Base-by-base conservation (phyloP, 2,113 vertebrate genomes). In the Notarius quadriscutis region DNA sequence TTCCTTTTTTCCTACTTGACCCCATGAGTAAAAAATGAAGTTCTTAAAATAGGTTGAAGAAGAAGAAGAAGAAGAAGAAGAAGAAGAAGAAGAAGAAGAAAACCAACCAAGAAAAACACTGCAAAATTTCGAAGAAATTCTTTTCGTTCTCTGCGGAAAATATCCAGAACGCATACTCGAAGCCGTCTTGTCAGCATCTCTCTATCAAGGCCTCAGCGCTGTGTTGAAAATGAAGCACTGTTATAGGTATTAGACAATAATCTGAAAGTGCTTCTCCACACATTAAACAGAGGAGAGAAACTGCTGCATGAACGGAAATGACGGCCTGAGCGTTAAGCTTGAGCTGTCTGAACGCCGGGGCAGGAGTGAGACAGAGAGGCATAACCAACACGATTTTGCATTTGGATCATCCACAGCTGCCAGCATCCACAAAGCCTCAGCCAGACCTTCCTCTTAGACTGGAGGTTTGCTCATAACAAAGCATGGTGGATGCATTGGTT, bases 401-500 rank as follows among this genome's bases (percentile, higher is more conserved):
- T 94, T 93, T 91, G 77, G 86, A 82, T 77, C 71, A 83, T 84
- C 87, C 81, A 30, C 81, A 84, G 86, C 81, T 65, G 86, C 58
- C 27, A 55, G 60, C 30, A 77, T 55, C 71, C 72, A 63, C 41
- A 34, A 78, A 91, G 91, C 92, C 92, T 92, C 93, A 93, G 93
- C 93, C 92, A 87, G 86, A 86, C 86, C 88, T 89, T 91, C 84
- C 92, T 91, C 89, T 91, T 87, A 83, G 91, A 91, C 92, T 92
- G 92, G 92, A 91, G 87, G 90, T 91, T 90, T 89, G 92, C n/a
- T 27, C 51, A 8, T 74, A 91, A 93, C 92, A 92, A 88, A 89
- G 91, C 91, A 91, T 92, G 91, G 92, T 11, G 57, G 94, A 94
- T 93, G 93, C 94, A 94, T 95, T 93, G 93, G 94, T 94, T 95